phyloP scores from a whole-genome alignment of 2,888 invertebrate species.

The Drosophila emarginata region DNA sequence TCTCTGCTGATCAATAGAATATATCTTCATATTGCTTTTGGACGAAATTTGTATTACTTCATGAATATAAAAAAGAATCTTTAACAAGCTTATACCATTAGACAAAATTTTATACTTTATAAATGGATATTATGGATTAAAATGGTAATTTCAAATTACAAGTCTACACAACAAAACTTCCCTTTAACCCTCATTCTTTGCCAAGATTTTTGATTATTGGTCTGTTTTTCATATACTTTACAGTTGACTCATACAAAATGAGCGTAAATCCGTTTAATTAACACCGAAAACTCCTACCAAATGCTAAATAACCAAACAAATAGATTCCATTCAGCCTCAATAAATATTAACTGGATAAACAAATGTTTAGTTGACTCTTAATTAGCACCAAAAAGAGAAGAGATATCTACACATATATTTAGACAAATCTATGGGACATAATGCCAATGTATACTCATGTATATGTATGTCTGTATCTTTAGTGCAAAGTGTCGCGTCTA shows the following conservation, averaged over 20 bases:
- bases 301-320: conserved; percentile 1
- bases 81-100: too few species aligned
- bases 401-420: conserved; percentile 8
- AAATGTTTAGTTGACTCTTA: conserved; percentile 39
- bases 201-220: too few species aligned
- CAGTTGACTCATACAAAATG: background rate
- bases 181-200: too few species aligned
- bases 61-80: too few species aligned
- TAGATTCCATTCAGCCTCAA: conserved; percentile 7
- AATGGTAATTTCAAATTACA: too few species aligned
- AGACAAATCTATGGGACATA: conserved; percentile 10
- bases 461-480: background rate
- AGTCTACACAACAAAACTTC: too few species aligned
- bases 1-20: too few species aligned
- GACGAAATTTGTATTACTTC: too few species aligned
- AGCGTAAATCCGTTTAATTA: conserved; percentile 1
- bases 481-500: conserved; percentile 19
- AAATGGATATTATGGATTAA: too few species aligned
- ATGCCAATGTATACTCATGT: background rate
- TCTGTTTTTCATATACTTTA: too few species aligned
- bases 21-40: too few species aligned
- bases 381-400: conserved; percentile 29
- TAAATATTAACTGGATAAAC: conserved; percentile 32
- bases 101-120: too few species aligned
- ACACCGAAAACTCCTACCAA: background rate